phyloP scores from a whole-genome alignment of 1,140 invertebrate species.

The Ruditapes philippinarum region DNA sequence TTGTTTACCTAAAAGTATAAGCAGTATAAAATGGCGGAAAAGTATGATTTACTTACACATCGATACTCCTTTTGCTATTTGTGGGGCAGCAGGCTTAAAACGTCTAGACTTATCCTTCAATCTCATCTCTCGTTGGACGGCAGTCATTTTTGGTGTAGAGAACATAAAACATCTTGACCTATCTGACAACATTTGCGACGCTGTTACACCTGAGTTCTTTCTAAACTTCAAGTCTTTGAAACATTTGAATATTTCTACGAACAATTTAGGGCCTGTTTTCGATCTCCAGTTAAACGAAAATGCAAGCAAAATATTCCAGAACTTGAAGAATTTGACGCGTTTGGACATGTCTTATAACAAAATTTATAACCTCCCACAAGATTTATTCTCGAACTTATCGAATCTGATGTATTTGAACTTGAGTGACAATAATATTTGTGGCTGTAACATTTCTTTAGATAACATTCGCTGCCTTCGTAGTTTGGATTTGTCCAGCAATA shows the following conservation, averaged over 20 bases:
- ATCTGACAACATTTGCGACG: conserved; percentile 36
- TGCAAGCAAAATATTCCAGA: neutral
- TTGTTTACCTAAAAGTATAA: neutral
- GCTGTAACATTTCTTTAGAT: neutral
- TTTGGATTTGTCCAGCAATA: conserved; percentile 19
- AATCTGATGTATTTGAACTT: conserved; percentile 15
- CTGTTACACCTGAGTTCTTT: neutral
- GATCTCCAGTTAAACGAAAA: neutral
- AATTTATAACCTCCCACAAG: neutral
- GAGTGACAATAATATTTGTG: neutral
- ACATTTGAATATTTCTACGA: conserved; percentile 32
- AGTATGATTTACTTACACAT: conserved; percentile 22
- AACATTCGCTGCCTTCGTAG: neutral
- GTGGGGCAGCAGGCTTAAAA: neutral
- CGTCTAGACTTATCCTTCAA: conserved; percentile 42
- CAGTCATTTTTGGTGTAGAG: neutral
- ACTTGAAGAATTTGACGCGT: neutral
- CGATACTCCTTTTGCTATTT: neutral
- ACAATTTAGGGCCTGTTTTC: neutral
- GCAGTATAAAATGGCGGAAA: neutral
- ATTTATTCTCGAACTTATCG: conserved; percentile 7
- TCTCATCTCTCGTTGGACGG: conserved; percentile 1
- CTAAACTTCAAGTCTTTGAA: neutral
- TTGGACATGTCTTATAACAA: conserved; percentile 33
- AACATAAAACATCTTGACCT: conserved; percentile 12